phyloP scores from a whole-genome alignment of 2,113 vertebrate species.

The Acrocephalus kingi region DNA sequence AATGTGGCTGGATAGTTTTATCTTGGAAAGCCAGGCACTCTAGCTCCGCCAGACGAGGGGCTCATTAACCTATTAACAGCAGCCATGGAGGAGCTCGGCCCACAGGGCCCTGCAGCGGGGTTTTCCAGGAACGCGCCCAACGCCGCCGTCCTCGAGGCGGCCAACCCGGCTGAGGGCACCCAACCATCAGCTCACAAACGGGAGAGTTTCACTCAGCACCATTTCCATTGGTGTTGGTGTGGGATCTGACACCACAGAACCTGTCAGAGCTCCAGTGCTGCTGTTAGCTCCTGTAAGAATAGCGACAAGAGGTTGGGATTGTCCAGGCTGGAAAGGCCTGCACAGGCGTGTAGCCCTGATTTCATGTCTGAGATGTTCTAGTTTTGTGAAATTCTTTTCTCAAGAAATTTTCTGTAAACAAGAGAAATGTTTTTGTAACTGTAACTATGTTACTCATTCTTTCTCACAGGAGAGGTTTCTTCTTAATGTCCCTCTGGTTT shows the following conservation, averaged over 20 bases:
- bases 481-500: too few relatives aligned
- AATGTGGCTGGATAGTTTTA: constrained; percentile 70
- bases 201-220: rapidly evolving
- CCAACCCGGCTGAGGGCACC: rapidly evolving
- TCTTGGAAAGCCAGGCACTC: constrained; percentile 79
- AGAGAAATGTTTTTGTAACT: too few relatives aligned
- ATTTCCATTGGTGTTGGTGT: rapidly evolving
- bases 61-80: constrained; percentile 72
- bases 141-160: rapidly evolving
- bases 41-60: constrained; percentile 31
- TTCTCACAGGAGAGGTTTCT: too few relatives aligned
- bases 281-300: rapidly evolving
- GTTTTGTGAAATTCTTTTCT: too few relatives aligned
- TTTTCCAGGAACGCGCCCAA: constrained; percentile 46
- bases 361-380: too few relatives aligned
- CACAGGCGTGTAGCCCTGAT: too few relatives aligned
- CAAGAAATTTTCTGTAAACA: too few relatives aligned
- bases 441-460: too few relatives aligned
- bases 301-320: background rate
- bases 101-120: background rate
- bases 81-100: constrained; percentile 40
- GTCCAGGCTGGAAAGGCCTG: rapidly evolving
- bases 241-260: background rate
- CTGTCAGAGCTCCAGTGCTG: rapidly evolving
- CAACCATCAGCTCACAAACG: rapidly evolving